These are phyloP conservation scores for Oscheius sp. DNA, from an alignment of 2,888 invertebrate species.

Conservation along the genomic window DNA sequence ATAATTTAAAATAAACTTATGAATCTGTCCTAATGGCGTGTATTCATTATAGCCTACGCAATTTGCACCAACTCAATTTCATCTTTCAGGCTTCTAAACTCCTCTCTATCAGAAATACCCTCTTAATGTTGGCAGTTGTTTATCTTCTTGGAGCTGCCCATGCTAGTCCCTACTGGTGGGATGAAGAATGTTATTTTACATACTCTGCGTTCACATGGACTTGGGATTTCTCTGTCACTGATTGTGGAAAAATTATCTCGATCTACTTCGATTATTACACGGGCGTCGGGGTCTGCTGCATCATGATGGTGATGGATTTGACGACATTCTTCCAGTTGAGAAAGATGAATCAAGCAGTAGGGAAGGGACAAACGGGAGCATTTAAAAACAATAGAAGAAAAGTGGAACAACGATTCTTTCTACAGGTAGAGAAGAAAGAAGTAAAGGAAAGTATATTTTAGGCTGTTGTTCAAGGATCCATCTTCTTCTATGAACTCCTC, in stretches of 20 bases:
- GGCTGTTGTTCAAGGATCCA: slow-evolving; percentile 41
- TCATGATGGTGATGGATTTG: slow-evolving; percentile 41
- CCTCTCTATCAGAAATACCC: slow-evolving; percentile 14
- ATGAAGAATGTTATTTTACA: slow-evolving; percentile 40
- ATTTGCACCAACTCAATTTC: neutral
- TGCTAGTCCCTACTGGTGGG: slow-evolving; percentile 43
- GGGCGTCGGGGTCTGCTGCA: slow-evolving; percentile 38
- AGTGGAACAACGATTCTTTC: slow-evolving; percentile 48
- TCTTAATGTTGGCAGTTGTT: slow-evolving; percentile 1
- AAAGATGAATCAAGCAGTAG: slow-evolving; percentile 28
- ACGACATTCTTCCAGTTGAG: slow-evolving; percentile 35
- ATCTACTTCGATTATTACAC: slow-evolving; percentile 51
- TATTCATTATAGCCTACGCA: neutral
- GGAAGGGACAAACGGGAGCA: slow-evolving; percentile 3
- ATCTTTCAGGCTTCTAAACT: neutral
- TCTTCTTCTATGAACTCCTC: slow-evolving; percentile 52
- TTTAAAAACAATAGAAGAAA: slow-evolving; percentile 25
- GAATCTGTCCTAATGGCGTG: neutral
- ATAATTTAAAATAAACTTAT: neutral
- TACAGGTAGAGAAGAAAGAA: slow-evolving; percentile 9
- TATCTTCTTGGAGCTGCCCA: slow-evolving; percentile 37
- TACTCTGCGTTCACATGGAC: slow-evolving; percentile 37
- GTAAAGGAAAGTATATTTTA: neutral
- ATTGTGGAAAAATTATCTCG: slow-evolving; percentile 45
- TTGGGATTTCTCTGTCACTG: slow-evolving; percentile 43